Percentiles rank a stretch among this genome's conserved stretches.
Evolutionary conservation across 2,797 vertebrate genomes (phyloP).

Genomic region (Masticophis lateralis): DNA sequence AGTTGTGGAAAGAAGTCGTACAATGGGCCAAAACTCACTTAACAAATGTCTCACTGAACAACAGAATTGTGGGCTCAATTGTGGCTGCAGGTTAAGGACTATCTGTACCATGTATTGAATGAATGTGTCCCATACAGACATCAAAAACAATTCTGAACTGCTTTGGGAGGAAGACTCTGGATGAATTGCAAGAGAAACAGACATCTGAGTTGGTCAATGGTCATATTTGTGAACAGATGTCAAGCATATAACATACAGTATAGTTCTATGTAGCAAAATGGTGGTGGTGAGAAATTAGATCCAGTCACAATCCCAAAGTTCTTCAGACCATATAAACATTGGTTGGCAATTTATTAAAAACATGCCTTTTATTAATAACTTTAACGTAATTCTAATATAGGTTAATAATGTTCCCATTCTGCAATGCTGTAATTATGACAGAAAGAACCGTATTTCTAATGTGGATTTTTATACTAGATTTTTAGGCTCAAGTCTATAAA

Average conservation of each 20-base stretch:
- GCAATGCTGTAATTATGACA: background rate
- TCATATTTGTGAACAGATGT: background rate
- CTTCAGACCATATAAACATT: background rate
- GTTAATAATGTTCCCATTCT: background rate
- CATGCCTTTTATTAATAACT: background rate
- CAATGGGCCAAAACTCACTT: background rate
- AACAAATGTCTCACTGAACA: background rate
- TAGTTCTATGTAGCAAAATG: background rate
- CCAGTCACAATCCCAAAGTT: background rate
- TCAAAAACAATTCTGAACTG: too few species aligned
- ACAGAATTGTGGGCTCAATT: background rate
- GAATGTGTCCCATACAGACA: too few species aligned
- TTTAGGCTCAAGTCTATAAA: background rate
- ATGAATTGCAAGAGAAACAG: background rate
- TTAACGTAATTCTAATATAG: background rate
- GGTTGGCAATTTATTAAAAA: background rate
- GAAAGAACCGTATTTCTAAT: background rate
- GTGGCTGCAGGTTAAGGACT: background rate
- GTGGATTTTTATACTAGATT: background rate
- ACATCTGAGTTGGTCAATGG: background rate
- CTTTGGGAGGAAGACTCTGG: too few species aligned
- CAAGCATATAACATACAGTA: background rate
- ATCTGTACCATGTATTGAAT: too few species aligned
- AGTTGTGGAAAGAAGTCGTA: background rate
- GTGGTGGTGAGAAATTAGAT: background rate